Evolutionary conservation across 2,797 vertebrate genomes (phyloP), one percentile per base, ranked within the genome.

Genomic region (Chaetodon trifasciatus): DNA sequence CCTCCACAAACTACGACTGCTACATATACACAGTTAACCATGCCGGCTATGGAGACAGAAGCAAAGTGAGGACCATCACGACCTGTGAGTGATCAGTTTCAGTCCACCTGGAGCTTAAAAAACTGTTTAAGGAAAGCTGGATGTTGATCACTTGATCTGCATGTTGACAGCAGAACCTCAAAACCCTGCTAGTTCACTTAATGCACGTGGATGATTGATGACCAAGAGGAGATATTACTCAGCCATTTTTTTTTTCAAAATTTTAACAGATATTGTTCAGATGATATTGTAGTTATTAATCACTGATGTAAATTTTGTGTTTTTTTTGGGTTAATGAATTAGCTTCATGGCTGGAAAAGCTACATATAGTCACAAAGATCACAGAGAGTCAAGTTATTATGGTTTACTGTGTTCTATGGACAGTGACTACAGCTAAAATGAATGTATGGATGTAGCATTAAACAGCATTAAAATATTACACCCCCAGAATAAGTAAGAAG

Each of bases 31-130:
- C 95, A 1, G 83, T 67, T 0, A 96, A 96, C 83, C 3, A 66
- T 2, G 96, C 91, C 3, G 96, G 96, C 4, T 0, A 39, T 15
- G 95, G 96, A n/a, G 32, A 6, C 17, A 39, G 1, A 5, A 96
- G 96, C 87, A 93, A 82, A 89, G 87, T 94, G 24, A 88, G 86
- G 63, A 95, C 92, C 28, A 37, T 95, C 68, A 91, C 90, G 1
- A 97, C 96, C 23, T 74, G 96, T 96, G 79, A 94, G 96, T 95
- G 8, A 70, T 9, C 49, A 58, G 3, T 55, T 79, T 80, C 0
- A 50, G 3, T 57, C 21, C 2, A 19, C 52, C 47, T 10, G 40
- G 47, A 15, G 16, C 15, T 4, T 13, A 44, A 44, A 8, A 60
- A 12, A 24, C 2, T 1, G 47, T 15, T 10, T 0, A 23, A 21